These are phyloP conservation scores for Pipistrellus pipistrellus DNA, from an alignment of 2,797 vertebrate species.

Conservation along the genomic window DNA sequence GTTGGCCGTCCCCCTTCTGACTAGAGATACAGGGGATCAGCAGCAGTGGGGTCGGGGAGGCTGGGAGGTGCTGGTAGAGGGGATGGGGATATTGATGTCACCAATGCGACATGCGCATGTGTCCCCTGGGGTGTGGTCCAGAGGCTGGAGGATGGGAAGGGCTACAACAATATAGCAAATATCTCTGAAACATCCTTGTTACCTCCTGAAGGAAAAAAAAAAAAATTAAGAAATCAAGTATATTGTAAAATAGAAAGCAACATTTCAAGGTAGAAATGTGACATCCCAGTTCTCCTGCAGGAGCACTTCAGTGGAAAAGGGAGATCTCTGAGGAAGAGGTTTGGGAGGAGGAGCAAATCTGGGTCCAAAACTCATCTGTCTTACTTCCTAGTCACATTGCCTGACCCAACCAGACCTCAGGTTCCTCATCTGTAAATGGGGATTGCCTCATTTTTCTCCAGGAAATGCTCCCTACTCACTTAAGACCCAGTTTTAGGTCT, in stretches of 20 bases:
- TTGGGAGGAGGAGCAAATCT: background rate
- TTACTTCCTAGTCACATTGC: background rate
- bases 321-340: background rate
- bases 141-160: background rate
- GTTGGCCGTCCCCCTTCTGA: background rate
- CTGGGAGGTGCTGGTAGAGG: background rate
- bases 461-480: background rate
- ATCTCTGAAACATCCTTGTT: background rate
- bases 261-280: background rate
- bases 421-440: background rate
- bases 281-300: background rate
- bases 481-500: background rate
- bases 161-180: background rate
- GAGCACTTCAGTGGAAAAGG: background rate
- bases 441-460: background rate
- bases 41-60: background rate
- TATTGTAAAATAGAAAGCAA: background rate
- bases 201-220: background rate
- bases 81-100: background rate
- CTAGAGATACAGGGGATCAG: background rate
- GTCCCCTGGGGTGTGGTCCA: no score
- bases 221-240: background rate
- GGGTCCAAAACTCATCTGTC: background rate
- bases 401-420: background rate
- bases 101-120: background rate